These are phyloP conservation scores for Ctenomys sociabilis DNA, from an alignment of 2,113 vertebrate genomes.

Conservation along the genomic window DNA sequence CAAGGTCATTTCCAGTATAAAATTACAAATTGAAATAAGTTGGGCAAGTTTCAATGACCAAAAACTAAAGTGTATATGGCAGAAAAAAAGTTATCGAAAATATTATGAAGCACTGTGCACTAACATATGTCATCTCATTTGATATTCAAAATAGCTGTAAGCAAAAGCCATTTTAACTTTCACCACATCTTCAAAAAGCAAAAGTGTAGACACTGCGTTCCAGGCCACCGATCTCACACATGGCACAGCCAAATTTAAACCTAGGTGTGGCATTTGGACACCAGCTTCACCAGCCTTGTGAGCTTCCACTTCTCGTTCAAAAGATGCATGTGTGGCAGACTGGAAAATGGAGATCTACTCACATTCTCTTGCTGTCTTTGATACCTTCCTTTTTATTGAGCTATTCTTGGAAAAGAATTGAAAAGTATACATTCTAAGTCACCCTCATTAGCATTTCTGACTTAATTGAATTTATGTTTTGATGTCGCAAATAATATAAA, in stretches of 20 bases:
- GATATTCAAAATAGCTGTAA: background rate
- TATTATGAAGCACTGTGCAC: background rate
- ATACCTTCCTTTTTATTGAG: background rate
- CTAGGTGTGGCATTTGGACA: accelerated
- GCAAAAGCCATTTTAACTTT: background rate
- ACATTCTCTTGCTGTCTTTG: background rate
- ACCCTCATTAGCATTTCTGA: background rate
- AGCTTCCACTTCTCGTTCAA: too few relatives aligned
- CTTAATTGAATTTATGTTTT: constrained; percentile 35
- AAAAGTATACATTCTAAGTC: background rate
- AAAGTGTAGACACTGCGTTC: background rate
- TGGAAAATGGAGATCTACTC: background rate
- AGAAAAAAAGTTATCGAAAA: background rate
- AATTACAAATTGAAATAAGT: background rate
- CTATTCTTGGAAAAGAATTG: background rate
- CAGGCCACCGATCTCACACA: background rate
- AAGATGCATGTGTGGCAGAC: background rate
- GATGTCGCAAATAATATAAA: constrained; percentile 4
- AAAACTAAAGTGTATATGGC: background rate
- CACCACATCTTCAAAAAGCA: background rate
- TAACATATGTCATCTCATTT: background rate
- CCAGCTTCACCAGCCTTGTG: accelerated
- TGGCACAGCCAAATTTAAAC: background rate
- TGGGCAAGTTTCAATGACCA: background rate
- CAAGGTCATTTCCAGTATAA: background rate